A percentile compares a stretch with the other conserved stretches of the same genome.
These are phyloP conservation scores for Hypselothyrea guttata DNA, from an alignment of 2,888 invertebrate genomes.

Conservation along the genomic window DNA sequence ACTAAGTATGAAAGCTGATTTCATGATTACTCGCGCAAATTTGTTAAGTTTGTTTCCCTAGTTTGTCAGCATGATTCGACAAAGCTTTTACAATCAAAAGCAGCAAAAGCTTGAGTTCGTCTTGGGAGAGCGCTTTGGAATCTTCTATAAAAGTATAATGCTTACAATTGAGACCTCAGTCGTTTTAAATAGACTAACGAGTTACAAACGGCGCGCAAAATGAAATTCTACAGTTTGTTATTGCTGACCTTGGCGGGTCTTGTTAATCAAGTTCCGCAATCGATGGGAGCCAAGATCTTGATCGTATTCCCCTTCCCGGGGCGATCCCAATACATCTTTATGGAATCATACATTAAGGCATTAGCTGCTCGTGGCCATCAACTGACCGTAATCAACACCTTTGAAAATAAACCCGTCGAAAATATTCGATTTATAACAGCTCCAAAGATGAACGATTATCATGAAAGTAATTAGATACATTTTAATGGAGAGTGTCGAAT, in stretches of 20 bases:
- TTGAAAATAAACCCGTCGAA: conserved; percentile 35
- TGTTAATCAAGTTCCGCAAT: conserved; percentile 4
- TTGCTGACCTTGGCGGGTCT: conserved; percentile 24
- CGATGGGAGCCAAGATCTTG: conserved; percentile 60
- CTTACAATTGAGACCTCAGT: not conserved
- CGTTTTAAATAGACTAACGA: not conserved
- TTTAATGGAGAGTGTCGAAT: too few species aligned
- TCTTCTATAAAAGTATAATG: conserved; percentile 4
- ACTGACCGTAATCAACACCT: conserved; percentile 74
- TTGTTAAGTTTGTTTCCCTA: not conserved
- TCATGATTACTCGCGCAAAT: not conserved
- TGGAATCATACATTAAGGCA: conserved; percentile 44
- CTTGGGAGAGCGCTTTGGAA: not conserved
- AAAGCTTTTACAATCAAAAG: conserved; percentile 24
- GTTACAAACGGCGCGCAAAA: conserved; percentile 16
- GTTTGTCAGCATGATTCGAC: conserved; percentile 29
- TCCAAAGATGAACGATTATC: conserved; percentile 24
- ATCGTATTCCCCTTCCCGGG: conserved; percentile 63
- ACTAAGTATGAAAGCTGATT: not conserved
- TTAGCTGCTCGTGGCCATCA: conserved; percentile 79
- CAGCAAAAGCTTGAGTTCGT: conserved; percentile 12
- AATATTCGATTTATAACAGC: conserved; percentile 59
- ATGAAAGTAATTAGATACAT: conserved; percentile 12
- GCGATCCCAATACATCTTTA: conserved; percentile 73
- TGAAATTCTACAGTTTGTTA: conserved; percentile 26